Base-by-base conservation (phyloP, 92 coral and sea anemone genomes). In the Anthopleura xanthogrammica region DNA sequence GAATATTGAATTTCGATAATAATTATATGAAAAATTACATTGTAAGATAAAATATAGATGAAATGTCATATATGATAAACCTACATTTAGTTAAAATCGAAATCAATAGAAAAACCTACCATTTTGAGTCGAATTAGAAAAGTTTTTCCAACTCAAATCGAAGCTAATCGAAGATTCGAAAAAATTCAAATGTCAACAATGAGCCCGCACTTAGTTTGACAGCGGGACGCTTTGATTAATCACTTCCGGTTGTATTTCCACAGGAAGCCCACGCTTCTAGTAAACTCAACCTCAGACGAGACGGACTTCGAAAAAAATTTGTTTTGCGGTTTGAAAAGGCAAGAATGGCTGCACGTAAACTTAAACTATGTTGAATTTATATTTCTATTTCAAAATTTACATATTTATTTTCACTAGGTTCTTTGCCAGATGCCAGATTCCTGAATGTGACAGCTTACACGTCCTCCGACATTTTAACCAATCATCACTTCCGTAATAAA, bases 171-270 rank as follows among this genome's bases (percentile, higher is more conserved):
- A 71, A 71, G 76, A 41, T 71, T 72, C 52, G 75, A 39, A 23
- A 42, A 72, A 22, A 42, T 16, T 16, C 60, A 62, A 42, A 56
- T 60, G 74, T 79, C 82, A 79, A 79, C 54, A 79, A 79, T 79
- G 82, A 79, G 82, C 82, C 82, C 75, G 72, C 82, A 60, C 54
- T 58, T 16, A 24, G 22, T n/a, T 19, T 43, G 19, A 24, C 41
- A 79, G 82, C 82, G 82, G 72, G n/a, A 60, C 7, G 8, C 36
- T 24, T 20, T 58, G 64, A 79, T 42, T 79, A 62, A 62, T 79
- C 16, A 29, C 74, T 60, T 79, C 73, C 65, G 81, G 65, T 75
- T 24, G 39, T 46, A 19, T 43, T 42, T 62, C 39, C 70, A 62
- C 24, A 62, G 29, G 23, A 62, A 10, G 23, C 70, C 70, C 70